Conservation (phyloP, 2,113 vertebrate genomes). For the Podocnemis expansa region DNA sequence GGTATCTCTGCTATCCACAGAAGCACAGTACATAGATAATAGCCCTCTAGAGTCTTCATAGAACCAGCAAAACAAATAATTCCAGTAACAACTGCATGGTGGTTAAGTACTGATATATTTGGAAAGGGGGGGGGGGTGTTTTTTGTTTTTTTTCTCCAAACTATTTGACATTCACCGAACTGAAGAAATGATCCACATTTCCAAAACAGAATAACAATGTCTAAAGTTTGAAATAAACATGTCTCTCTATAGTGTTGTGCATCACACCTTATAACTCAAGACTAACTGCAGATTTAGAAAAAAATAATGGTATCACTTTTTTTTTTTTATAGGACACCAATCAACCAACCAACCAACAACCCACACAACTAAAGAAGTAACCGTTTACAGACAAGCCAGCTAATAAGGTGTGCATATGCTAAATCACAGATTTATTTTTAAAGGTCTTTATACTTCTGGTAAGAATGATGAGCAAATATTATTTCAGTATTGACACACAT, state of each 20-base stretch:
- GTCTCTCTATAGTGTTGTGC: background rate
- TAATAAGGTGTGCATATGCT: background rate
- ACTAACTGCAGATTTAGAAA: background rate
- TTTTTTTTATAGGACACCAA: background rate
- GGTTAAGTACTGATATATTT: background rate
- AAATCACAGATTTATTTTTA: background rate
- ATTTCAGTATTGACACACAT: background rate
- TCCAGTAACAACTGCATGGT: rapidly evolving
- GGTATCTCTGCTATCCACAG: background rate
- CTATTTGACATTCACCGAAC: background rate
- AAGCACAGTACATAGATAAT: background rate
- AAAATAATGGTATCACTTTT: background rate
- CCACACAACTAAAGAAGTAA: background rate
- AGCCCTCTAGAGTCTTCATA: background rate
- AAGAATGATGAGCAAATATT: background rate
- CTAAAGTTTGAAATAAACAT: background rate
- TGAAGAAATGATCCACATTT: background rate
- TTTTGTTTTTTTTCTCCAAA: no score
- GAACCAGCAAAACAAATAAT: background rate
- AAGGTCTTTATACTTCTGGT: background rate
- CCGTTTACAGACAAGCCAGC: background rate
- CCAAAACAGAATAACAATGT: background rate
- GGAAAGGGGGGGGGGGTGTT: no score
- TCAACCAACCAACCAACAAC: background rate
- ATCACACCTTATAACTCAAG: background rate